Percentiles rank a stretch among this genome's conserved stretches.
Conservation (phyloP, 2,797 vertebrate species). For the Pipistrellus pipistrellus region DNA sequence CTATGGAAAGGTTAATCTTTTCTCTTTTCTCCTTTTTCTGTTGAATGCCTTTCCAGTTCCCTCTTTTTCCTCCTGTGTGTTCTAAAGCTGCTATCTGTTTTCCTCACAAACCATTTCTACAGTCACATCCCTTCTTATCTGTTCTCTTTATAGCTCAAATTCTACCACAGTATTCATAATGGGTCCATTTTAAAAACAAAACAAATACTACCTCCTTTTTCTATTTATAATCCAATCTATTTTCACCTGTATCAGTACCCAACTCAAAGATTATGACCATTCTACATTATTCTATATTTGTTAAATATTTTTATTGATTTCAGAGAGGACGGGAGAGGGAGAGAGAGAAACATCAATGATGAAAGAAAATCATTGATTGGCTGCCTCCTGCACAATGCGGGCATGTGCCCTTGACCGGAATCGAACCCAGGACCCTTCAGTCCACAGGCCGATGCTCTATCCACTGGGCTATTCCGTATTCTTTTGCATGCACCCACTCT, state of each 20-base stretch:
- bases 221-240: slow-evolving; percentile 2
- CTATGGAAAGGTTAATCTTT: background rate
- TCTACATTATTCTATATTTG: background rate
- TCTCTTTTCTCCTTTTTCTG: background rate
- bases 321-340: too few species aligned
- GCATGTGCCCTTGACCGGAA: too few species aligned
- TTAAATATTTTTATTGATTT: too few species aligned
- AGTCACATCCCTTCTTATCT: background rate
- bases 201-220: background rate
- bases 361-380: too few species aligned
- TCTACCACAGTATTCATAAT: slow-evolving; percentile 28
- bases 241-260: slow-evolving; percentile 7
- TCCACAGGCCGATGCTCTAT: too few species aligned
- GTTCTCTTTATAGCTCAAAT: slow-evolving; percentile 58
- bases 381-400: too few species aligned
- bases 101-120: slow-evolving; percentile 49
- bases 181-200: slow-evolving; percentile 38
- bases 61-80: background rate
- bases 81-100: slow-evolving; percentile 27
- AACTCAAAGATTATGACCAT: background rate
- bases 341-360: too few species aligned
- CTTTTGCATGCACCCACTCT: background rate
- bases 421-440: too few species aligned
- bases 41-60: background rate
- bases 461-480: background rate